Evolutionary conservation across 2,888 invertebrate species (phyloP).

Genomic region (Orthosia gracilis): DNA sequence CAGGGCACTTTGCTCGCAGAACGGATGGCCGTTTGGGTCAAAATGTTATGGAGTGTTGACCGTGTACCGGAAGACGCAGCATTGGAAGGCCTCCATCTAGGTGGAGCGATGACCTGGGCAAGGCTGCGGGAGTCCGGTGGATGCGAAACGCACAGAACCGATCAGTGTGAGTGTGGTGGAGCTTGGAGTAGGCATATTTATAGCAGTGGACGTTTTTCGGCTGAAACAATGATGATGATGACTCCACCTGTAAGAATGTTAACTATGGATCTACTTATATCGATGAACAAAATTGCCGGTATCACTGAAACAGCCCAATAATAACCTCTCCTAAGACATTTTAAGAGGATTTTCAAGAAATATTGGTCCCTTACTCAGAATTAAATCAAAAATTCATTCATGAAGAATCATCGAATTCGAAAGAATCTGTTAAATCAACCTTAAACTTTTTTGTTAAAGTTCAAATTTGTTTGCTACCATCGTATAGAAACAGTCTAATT

Average conservation of each 20-base stretch:
- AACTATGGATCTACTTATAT: neutral
- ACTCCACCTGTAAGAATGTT: conserved; percentile 9
- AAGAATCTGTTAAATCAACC: neutral
- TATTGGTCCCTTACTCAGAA: conserved; percentile 4
- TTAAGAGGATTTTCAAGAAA: conserved; percentile 19
- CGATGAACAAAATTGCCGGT: neutral
- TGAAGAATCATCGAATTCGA: conserved; percentile 24
- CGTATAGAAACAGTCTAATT: conserved; percentile 4
- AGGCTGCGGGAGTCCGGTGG: too few species aligned
- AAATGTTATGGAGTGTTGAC: too few species aligned
- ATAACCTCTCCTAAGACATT: conserved; percentile 17
- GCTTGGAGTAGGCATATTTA: too few species aligned
- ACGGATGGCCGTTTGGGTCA: too few species aligned
- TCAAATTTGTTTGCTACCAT: neutral
- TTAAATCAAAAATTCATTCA: conserved; percentile 31
- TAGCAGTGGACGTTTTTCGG: too few species aligned
- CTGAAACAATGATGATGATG: too few species aligned
- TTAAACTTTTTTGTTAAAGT: rapidly evolving
- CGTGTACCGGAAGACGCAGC: too few species aligned
- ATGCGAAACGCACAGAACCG: too few species aligned
- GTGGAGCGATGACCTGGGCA: too few species aligned
- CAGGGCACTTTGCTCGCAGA: too few species aligned
- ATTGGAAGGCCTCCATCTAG: too few species aligned
- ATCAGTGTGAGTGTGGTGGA: too few species aligned
- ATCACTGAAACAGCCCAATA: conserved; percentile 8